Evolutionary conservation across 2,888 invertebrate species (phyloP), one percentile per base, ranked within the genome.

Genomic region (Hypselothyrea guttata): DNA sequence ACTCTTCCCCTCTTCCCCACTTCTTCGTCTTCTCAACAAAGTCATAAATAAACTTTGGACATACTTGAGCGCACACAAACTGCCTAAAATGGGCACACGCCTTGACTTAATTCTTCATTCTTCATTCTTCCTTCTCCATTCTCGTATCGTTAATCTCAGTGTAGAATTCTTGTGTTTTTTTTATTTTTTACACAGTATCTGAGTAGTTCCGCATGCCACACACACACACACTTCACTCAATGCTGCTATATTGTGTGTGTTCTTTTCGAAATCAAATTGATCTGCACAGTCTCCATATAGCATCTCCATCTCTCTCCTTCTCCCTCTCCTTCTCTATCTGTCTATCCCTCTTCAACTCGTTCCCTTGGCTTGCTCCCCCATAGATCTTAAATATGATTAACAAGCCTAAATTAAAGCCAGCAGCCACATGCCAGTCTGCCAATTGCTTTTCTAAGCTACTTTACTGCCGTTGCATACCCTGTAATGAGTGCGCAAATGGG

Each of bases 21-120:
- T 60, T 65, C 42, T 58, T 49, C 37, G 42, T 55, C 13, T 45
- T 33, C 38, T 56, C 40, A 12, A 1, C 18, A 31, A 42, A 30
- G 47, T 22, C 56, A 48, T 71, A 30, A 58, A 58, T 53, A 41
- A 46, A 38, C 34, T 18, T 13, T 7, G 12, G 13, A 28, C 16
- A 22, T 22, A 33, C 22, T 44, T 44, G 9, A 9, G 40, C 18
- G 33, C 22, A 22, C 22, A 22, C 22, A 22, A 5, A 22, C 3
- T 22, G 46, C 34, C 28, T 38, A 47, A 57, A 42, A 28, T 38
- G 46, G 34, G 31, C 35, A 40, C 33, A 44, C 46, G 28, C 38
- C 40, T 38, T 30, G 37, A 53, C 46, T 46, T 37, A 53, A 53
- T 46, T 52, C 22, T 22, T 5, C 22, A 22, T 22, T 22, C 35